Evolutionary conservation across 2,113 vertebrate species (phyloP).

Genomic region (Tympanuchus pallidicinctus): DNA sequence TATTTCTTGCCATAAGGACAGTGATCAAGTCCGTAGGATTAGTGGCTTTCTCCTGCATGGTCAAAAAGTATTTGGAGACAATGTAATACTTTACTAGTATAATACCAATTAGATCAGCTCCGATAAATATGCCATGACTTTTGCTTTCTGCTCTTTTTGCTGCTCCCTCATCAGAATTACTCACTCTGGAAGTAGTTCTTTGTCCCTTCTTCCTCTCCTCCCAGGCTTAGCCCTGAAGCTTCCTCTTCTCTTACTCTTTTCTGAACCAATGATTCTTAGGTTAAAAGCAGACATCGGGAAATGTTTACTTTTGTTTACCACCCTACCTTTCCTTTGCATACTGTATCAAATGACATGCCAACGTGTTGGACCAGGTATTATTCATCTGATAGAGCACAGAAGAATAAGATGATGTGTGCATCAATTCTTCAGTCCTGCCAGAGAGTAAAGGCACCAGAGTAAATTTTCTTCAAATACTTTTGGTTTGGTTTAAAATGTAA

Average conservation of each 20-base stretch:
- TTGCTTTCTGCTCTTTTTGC: neutral
- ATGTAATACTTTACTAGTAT: neutral
- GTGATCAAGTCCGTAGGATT: neutral
- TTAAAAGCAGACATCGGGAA: neutral
- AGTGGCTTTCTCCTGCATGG: neutral
- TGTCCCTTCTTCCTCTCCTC: neutral
- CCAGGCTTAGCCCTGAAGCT: neutral
- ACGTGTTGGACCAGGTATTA: accelerated
- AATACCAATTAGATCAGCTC: neutral
- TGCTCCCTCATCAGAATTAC: neutral
- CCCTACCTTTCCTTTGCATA: neutral
- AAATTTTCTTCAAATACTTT: neutral
- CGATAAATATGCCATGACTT: neutral
- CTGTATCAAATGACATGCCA: neutral
- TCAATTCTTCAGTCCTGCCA: neutral
- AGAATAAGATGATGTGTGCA: neutral
- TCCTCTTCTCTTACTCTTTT: neutral
- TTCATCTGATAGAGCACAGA: neutral
- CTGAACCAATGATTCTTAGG: neutral
- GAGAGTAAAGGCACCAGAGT: neutral
- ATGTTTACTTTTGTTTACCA: neutral
- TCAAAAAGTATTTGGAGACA: neutral
- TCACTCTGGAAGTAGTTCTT: neutral
- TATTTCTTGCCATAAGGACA: neutral
- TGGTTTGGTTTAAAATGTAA: neutral